Conservation (phyloP, 2,113 vertebrate species). For the Rhineura floridana region DNA sequence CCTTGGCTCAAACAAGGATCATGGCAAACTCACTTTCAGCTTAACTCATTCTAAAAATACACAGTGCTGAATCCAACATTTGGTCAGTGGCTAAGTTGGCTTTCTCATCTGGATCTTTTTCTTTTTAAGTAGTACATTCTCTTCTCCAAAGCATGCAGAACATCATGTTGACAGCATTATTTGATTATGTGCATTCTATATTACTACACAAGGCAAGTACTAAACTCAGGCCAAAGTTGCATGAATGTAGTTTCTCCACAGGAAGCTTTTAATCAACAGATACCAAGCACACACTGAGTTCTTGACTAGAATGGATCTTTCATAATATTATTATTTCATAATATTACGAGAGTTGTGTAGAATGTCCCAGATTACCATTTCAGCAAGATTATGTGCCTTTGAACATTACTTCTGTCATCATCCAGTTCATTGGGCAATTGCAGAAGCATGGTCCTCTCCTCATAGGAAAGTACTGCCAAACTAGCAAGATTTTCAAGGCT, state of each 20-base stretch:
- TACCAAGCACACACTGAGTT: neutral
- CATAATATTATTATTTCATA: too few species aligned
- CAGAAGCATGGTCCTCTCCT: neutral
- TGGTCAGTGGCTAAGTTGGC: constrained; percentile 3
- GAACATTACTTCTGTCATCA: neutral
- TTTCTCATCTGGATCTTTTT: neutral
- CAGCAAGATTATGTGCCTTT: neutral
- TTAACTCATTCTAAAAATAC: constrained; percentile 29
- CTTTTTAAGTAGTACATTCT: neutral
- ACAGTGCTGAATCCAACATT: constrained; percentile 13
- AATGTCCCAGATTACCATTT: neutral
- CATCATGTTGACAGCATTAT: neutral
- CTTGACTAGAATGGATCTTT: neutral
- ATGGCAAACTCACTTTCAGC: constrained; percentile 16
- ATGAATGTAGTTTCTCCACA: neutral
- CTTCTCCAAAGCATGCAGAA: neutral
- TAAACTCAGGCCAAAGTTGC: neutral
- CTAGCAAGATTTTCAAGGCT: neutral
- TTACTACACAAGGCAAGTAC: neutral
- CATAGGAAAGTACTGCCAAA: neutral
- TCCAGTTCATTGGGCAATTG: neutral
- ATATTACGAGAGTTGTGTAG: neutral
- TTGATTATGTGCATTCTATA: neutral
- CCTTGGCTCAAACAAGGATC: constrained; percentile 9
- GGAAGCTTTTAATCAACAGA: neutral